Conservation (phyloP, 2,797 vertebrate species). For the Rhodeus uyekii region DNA sequence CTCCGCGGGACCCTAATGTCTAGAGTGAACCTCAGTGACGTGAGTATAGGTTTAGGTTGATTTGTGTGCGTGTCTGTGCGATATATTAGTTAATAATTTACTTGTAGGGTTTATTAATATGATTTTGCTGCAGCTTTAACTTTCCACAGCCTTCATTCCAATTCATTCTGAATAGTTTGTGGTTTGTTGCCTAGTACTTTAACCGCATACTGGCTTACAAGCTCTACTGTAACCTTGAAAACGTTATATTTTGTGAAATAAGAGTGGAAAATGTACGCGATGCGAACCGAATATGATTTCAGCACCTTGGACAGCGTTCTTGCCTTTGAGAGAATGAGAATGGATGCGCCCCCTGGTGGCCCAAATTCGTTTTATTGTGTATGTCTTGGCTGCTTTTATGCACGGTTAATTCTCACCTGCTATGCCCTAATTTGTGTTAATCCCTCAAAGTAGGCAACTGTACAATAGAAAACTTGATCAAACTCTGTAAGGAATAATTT, state of each 20-base stretch:
- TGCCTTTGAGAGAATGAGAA: neutral
- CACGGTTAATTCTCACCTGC: slow-evolving; percentile 11
- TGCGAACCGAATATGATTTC: neutral
- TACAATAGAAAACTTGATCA: neutral
- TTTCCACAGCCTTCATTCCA: neutral
- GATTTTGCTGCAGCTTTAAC: neutral
- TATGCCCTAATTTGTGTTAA: slow-evolving; percentile 16
- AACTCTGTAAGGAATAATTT: neutral
- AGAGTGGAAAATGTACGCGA: neutral
- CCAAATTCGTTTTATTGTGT: neutral
- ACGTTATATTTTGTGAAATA: neutral
- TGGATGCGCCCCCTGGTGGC: slow-evolving; percentile 33
- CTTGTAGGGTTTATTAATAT: neutral
- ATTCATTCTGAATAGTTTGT: neutral
- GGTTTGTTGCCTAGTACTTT: neutral
- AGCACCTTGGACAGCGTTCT: slow-evolving; percentile 28
- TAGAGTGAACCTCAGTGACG: slow-evolving; percentile 43
- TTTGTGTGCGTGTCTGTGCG: neutral
- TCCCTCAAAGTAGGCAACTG: neutral
- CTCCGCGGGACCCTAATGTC: slow-evolving; percentile 50
- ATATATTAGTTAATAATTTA: neutral
- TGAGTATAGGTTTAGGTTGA: slow-evolving; percentile 60
- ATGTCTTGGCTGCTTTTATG: neutral
- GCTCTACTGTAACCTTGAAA: neutral
- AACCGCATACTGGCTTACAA: slow-evolving; percentile 5